Evolutionary conservation across 2,888 invertebrate species (phyloP), one percentile per base, ranked within the genome.

Genomic region (Sphecodes monilicornis): DNA sequence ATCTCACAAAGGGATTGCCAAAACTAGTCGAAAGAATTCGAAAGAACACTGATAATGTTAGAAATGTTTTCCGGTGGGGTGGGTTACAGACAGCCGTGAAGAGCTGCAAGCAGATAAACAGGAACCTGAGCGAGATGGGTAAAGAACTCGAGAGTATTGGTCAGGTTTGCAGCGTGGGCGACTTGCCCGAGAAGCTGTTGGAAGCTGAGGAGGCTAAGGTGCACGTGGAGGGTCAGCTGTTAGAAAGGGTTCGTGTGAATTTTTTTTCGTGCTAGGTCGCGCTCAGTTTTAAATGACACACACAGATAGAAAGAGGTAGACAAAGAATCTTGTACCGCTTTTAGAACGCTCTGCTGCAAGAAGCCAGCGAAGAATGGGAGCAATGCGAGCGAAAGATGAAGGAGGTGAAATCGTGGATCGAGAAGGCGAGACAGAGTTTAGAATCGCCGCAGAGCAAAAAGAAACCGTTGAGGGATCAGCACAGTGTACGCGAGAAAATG

Each of bases 281-380:
- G 54, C 32, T 22, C 64, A 64, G 77, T 41, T 4, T 26, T 16
- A 26, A 26, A 16, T 10, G 5, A 29, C 13, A 10, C 8, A 22
- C 13, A 18, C 16, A 22, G 0, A 46, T 6, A 6, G 5, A 11
- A 54, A 76, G 70, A 57, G 74, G 64, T 32, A 77, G 50, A 75
- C 72, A 50, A 43, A 22, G 11, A 29, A 46, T 46, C 18, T 57
- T 85, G 11, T 78, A 64, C 77, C 39, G 32, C 8, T 90, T 90
- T 82, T 95, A 98, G 98, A 97, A 97, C 94, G 97, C 98, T 70
- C 95, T 98, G 90, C 96, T 99, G 84, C 98, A 98, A 96, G 99
- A 99, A 95, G 97, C 98, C 76, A 97, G 98, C 72, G 98, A 98
- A 94, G 98, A 99, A 95, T 99, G 99, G 98, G 98, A 98, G 94